phyloP scores from a whole-genome alignment of 2,888 invertebrate genomes.

The Stenoptilia bipunctidactyla region DNA sequence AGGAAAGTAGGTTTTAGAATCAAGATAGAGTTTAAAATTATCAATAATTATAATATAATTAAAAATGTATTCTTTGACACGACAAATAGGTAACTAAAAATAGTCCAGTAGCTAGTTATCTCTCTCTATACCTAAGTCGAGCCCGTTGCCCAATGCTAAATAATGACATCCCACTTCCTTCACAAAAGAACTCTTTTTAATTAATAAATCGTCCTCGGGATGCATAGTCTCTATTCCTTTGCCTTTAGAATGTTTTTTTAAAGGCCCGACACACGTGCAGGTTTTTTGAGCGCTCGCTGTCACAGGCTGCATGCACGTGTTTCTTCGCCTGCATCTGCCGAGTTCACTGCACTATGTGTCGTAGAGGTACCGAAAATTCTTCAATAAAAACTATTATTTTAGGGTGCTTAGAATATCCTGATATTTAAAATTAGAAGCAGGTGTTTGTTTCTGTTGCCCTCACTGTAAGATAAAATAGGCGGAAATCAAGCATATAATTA shows the following conservation, averaged over 20 bases:
- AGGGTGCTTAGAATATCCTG: neutral
- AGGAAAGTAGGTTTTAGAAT: no score
- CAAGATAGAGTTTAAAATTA: no score
- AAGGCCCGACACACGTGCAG: neutral
- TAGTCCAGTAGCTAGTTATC: no score
- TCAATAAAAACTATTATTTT: neutral
- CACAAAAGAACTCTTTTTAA: neutral
- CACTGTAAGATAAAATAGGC: no score
- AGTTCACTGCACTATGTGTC: constrained; percentile 1
- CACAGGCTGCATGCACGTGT: constrained; percentile 2
- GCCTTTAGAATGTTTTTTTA: neutral
- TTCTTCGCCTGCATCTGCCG: constrained; percentile 1
- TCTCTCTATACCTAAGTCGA: no score
- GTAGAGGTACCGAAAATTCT: neutral
- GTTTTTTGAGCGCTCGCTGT: neutral
- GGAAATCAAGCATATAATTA: no score
- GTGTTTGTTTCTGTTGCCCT: no score
- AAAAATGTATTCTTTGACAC: no score
- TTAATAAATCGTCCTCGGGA: neutral
- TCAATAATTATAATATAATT: no score
- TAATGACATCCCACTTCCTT: constrained; percentile 1
- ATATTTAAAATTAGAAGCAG: no score
- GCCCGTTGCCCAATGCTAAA: no score
- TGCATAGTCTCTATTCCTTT: neutral
- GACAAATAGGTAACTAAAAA: no score